A percentile compares a stretch with the other conserved stretches of the same genome.
Evolutionary conservation across 2,888 invertebrate species (phyloP).

Genomic region (Rotaria magnacalcarata): DNA sequence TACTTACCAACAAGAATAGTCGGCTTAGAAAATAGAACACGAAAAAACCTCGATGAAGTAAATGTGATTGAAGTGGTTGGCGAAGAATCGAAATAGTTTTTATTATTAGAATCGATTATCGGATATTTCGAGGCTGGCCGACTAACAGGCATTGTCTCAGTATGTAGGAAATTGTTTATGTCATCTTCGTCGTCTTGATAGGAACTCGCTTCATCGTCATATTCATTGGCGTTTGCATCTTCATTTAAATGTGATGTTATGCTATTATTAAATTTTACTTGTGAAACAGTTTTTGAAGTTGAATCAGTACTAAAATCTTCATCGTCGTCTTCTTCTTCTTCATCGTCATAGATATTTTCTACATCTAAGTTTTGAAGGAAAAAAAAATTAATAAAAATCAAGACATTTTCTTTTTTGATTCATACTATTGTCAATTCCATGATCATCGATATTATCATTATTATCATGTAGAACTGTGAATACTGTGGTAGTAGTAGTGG

Average conservation of each 20-base stretch:
- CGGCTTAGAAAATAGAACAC: neutral
- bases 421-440: neutral
- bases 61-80: neutral
- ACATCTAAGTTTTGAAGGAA: neutral
- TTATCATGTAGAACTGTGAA: neutral
- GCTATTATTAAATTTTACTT: neutral
- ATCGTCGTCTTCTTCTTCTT: neutral
- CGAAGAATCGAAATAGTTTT: neutral
- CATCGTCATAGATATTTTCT: neutral
- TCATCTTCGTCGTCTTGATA: neutral
- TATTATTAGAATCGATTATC: neutral
- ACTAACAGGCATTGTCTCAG: neutral
- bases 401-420: neutral
- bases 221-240: neutral
- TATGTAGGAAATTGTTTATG: neutral
- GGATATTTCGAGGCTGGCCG: neutral
- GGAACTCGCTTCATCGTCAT: neutral
- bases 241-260: neutral
- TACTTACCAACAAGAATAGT: slow-evolving; percentile 9
- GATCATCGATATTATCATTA: neutral
- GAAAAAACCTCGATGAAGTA: neutral
- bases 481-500: neutral
- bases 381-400: neutral
- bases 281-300: neutral
- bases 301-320: neutral